Percentiles rank a stretch among this genome's conserved stretches.
phyloP scores from a whole-genome alignment of 2,797 vertebrate genomes.

The Spondyliosoma cantharus region DNA sequence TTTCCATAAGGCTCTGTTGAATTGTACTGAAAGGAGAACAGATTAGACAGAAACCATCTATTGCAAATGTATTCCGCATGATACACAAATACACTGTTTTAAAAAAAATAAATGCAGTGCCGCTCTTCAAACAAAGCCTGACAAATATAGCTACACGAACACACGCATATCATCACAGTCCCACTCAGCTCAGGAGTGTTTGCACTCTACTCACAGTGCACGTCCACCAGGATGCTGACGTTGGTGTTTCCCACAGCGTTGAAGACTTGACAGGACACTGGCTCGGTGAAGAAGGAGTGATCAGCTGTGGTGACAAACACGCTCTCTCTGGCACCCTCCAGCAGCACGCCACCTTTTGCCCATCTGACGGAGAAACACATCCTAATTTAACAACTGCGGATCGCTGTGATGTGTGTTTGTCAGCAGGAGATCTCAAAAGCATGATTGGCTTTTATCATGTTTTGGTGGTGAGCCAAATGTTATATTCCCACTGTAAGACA shows the following conservation, averaged over 20 bases:
- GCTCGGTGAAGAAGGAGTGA: slow-evolving; percentile 96
- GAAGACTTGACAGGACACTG: slow-evolving; percentile 95
- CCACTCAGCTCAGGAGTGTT: slow-evolving; percentile 24
- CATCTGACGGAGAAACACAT: slow-evolving; percentile 82
- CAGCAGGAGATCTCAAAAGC: slow-evolving; percentile 4
- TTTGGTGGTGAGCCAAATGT: slow-evolving; percentile 35
- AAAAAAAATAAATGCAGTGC: slow-evolving; percentile 6
- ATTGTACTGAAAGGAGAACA: not conserved
- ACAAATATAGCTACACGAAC: not conserved
- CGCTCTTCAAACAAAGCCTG: slow-evolving; percentile 11
- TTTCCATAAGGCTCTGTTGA: not conserved
- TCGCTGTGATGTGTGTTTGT: slow-evolving; percentile 16
- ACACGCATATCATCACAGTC: not conserved
- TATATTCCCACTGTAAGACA: slow-evolving; percentile 27
- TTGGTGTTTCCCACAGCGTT: slow-evolving; percentile 96
- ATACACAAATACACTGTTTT: not conserved
- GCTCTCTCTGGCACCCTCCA: slow-evolving; percentile 92
- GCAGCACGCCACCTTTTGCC: slow-evolving; percentile 93
- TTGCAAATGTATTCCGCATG: not conserved
- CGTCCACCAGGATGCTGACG: slow-evolving; percentile 95
- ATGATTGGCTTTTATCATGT: not conserved
- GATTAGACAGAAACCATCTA: not conserved
- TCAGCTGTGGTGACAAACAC: slow-evolving; percentile 93
- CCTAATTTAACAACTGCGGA: slow-evolving; percentile 18
- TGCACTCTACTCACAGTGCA: slow-evolving; percentile 90